These are phyloP conservation scores for Gymnosoma rotundatum DNA, from an alignment of 2,888 invertebrate species.

Conservation along the genomic window DNA sequence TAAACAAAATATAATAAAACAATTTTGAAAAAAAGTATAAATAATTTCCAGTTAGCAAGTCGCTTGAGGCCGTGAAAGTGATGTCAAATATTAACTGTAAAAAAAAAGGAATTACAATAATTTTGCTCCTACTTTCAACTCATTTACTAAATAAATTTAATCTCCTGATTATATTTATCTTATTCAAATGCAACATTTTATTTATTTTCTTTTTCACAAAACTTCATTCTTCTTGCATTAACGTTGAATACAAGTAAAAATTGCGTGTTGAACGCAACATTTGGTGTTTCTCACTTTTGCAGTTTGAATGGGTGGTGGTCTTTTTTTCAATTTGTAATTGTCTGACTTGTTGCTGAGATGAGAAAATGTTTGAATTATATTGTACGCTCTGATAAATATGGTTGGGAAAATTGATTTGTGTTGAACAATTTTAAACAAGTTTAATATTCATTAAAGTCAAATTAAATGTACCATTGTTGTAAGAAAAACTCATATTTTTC, in stretches of 20 bases:
- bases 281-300: conserved; percentile 69
- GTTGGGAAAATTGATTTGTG: conserved; percentile 71
- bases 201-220: conserved; percentile 32
- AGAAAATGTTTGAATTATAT: not conserved
- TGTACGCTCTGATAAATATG: conserved; percentile 6
- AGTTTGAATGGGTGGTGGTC: conserved; percentile 55
- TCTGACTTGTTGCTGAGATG: conserved; percentile 38
- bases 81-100: conserved; percentile 70
- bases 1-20: conserved; percentile 66
- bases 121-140: conserved; percentile 26
- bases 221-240: conserved; percentile 34
- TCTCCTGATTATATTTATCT: too few species aligned
- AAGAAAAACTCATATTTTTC: conserved; percentile 19
- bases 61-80: conserved; percentile 80
- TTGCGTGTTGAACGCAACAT: conserved; percentile 60
- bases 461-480: conserved; percentile 75
- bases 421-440: conserved; percentile 73
- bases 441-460: conserved; percentile 80
- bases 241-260: not conserved
- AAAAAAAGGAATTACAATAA: conserved; percentile 22
- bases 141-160: conserved; percentile 59
- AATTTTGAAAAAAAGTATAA: conserved; percentile 63
- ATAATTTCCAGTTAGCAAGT: conserved; percentile 77
- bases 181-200: too few species aligned
- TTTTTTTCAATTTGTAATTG: conserved; percentile 52